These are phyloP conservation scores for Amphipyra tragopoginis DNA, from an alignment of 2,888 invertebrate genomes.

Conservation along the genomic window DNA sequence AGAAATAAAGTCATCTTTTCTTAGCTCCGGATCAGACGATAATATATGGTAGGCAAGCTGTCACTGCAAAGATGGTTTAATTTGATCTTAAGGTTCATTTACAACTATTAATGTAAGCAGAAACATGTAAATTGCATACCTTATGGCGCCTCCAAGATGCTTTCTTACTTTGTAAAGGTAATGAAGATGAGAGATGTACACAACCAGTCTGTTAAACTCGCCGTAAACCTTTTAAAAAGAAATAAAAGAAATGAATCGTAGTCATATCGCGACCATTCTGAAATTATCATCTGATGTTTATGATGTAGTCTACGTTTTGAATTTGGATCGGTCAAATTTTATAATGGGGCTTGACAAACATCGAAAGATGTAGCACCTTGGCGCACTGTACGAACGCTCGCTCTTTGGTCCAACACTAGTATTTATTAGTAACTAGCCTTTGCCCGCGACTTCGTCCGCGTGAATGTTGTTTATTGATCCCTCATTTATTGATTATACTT, in stretches of 20 bases:
- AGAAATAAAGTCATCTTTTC: no score
- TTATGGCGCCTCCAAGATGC: constrained; percentile 13
- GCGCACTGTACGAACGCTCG: no score
- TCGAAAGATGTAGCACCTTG: no score
- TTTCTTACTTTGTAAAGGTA: constrained; percentile 37
- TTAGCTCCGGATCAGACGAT: neutral
- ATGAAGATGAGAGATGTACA: constrained; percentile 23
- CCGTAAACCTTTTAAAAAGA: neutral
- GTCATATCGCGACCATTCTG: neutral
- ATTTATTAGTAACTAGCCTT: no score
- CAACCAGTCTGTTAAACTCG: constrained; percentile 1
- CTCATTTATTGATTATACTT: no score
- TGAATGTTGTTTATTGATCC: no score
- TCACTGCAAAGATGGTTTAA: constrained; percentile 26
- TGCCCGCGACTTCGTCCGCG: no score
- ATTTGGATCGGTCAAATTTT: neutral
- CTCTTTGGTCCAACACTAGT: no score
- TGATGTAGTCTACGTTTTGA: neutral
- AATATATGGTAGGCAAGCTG: constrained; percentile 23
- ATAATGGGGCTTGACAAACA: no score
- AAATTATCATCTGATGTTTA: neutral
- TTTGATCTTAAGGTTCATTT: constrained; percentile 23
- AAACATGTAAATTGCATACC: constrained; percentile 27
- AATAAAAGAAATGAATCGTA: neutral
- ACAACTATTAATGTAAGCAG: constrained; percentile 20